Conservation (phyloP, 2,113 vertebrate genomes). For the Sciurus niger region DNA sequence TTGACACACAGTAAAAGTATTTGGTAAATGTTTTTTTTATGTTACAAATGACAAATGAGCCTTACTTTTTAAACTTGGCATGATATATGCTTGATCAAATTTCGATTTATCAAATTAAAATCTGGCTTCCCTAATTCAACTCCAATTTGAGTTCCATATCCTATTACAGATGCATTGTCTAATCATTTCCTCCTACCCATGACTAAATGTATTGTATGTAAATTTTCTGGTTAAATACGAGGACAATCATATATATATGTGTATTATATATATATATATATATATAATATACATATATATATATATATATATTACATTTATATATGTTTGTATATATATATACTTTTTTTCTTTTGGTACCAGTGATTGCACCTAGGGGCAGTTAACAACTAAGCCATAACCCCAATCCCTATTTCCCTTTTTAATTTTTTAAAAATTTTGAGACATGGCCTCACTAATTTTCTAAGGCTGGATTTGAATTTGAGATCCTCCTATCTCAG, state of each 20-base stretch:
- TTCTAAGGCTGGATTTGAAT: too few species aligned
- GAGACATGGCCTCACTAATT: too few species aligned
- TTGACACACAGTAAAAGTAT: background rate
- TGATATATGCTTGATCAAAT: background rate
- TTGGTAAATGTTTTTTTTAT: background rate
- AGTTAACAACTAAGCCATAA: too few species aligned
- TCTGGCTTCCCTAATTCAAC: background rate
- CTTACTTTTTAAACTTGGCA: background rate
- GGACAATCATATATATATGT: background rate
- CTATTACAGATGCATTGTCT: background rate
- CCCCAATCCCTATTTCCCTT: too few species aligned
- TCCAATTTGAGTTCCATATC: background rate
- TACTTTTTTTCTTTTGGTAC: too few species aligned
- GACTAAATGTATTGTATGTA: background rate
- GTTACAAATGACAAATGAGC: background rate
- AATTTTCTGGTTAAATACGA: background rate
- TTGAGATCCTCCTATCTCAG: too few species aligned
- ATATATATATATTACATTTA: too few species aligned
- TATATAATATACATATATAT: too few species aligned
- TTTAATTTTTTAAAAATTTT: too few species aligned
- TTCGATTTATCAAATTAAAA: slow-evolving; percentile 19
- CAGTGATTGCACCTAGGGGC: too few species aligned
- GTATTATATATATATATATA: too few species aligned
- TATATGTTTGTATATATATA: too few species aligned
- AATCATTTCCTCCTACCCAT: background rate